phyloP scores from a whole-genome alignment of 2,113 vertebrate species.

The Phaethornis superciliosus region DNA sequence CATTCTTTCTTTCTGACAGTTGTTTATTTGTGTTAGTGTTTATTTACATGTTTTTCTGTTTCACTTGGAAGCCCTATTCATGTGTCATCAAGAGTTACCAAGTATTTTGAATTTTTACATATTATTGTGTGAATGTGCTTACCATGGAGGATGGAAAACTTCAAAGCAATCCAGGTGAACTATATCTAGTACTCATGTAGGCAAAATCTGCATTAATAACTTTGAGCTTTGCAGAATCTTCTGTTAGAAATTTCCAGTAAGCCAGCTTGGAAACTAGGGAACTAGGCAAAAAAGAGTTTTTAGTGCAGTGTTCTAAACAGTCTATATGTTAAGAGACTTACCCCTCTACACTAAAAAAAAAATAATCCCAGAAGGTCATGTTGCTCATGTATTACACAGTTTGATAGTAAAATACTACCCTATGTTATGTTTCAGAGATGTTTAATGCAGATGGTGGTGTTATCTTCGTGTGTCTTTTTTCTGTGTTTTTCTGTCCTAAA shows the following conservation, averaged over 20 bases:
- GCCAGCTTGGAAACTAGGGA: not conserved
- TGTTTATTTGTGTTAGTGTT: not conserved
- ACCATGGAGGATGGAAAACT: fast-evolving
- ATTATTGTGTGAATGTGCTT: not conserved
- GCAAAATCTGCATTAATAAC: not conserved
- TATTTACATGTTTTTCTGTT: not conserved
- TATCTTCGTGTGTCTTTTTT: not conserved
- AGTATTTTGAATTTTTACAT: not conserved
- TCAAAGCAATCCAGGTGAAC: not conserved
- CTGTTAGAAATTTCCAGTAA: not conserved
- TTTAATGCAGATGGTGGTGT: not conserved
- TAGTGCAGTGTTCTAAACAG: not conserved
- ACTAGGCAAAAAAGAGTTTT: not conserved
- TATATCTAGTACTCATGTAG: not conserved
- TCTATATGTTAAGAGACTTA: not conserved
- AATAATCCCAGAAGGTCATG: no score
- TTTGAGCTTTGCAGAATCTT: not conserved
- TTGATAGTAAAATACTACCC: not conserved
- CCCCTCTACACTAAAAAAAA: not conserved
- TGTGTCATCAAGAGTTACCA: not conserved
- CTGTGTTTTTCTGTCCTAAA: not conserved
- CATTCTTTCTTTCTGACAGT: not conserved
- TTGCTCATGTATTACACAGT: not conserved
- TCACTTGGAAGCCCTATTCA: not conserved
- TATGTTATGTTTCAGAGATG: not conserved